Evolutionary conservation across 2,113 vertebrate species (phyloP), one percentile per base, ranked within the genome.

Genomic region (Argyrosomus japonicus): DNA sequence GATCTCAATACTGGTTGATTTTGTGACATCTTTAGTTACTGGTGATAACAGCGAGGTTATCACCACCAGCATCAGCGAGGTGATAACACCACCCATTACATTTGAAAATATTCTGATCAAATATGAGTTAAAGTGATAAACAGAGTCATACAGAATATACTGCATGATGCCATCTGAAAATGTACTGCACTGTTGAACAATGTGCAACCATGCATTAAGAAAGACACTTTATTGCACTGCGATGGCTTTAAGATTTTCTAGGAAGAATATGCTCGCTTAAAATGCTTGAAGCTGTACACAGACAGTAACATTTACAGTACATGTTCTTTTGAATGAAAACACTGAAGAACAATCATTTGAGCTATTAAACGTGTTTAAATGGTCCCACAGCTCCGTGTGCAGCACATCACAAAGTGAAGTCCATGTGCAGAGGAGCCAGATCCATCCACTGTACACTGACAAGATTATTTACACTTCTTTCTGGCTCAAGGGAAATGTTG

Each of bases 391-490:
- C 58, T 85, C 72, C 61, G 50, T 10, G 5, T 4, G 43, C 69
- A 71, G 70, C 40, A 25, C 69, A 57, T 75, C 48, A 23, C 21
- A 62, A 45, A 56, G 36, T 53, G 36, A 32, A n/a, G 50, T 29
- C 53, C 17, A 43, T 47, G 64, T 60, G 50, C 62, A 32, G 68
- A 8, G 8, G 36, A 40, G 36, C 36, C n/a, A 81, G 5, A 53
- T 68, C 17, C 60, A 64, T 67, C 21, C 36, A n/a, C 25, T 58
- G 57, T 23, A 36, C 51, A 74, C 47, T 56, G 47, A 32, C 40
- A 73, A 56, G 6, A 43, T 68, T 62, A 77, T 88, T 80, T 64
- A 80, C 73, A 72, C n/a, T 25, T 68, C 6, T 70, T 67, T 29
- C 65, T 79, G 62, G 40, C 48, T 75, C 12, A 79, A 12, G 61